Evolutionary conservation across 2,888 invertebrate genomes (phyloP).

Genomic region (Crepidodera aurea): DNA sequence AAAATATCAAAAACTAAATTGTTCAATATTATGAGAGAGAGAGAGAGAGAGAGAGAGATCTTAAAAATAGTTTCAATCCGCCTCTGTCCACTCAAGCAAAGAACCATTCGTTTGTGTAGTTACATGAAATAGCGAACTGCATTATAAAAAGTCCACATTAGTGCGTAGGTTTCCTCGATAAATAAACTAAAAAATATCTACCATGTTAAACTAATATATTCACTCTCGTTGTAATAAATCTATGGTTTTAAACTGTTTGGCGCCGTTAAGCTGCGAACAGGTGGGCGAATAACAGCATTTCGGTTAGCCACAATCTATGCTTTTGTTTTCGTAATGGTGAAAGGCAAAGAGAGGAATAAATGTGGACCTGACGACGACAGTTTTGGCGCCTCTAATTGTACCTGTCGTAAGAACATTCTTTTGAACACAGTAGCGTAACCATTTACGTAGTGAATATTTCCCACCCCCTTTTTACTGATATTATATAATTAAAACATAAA

Average conservation of each 20-base stretch:
- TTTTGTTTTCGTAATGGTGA: constrained; percentile 37
- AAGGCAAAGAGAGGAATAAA: constrained; percentile 29
- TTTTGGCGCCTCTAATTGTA: constrained; percentile 47
- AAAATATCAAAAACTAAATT: no score
- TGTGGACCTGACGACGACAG: constrained; percentile 28
- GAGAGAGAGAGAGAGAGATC: no score
- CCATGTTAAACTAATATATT: constrained; percentile 40
- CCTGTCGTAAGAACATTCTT: constrained; percentile 32
- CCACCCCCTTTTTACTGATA: no score
- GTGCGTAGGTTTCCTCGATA: constrained; percentile 37
- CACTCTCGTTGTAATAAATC: constrained; percentile 42
- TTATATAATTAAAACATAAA: no score
- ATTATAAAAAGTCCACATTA: constrained; percentile 1
- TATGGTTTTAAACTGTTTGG: constrained; percentile 36
- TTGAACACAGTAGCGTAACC: constrained; percentile 8
- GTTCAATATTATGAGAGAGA: no score
- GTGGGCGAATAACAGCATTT: constrained; percentile 42
- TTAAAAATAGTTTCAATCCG: no score
- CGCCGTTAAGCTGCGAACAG: constrained; percentile 39
- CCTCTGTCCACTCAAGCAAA: background rate
- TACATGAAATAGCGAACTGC: background rate
- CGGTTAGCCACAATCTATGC: constrained; percentile 31
- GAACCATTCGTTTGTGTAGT: constrained; percentile 1
- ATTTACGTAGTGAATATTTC: no score
- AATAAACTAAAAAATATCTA: constrained; percentile 26